Base-by-base conservation (phyloP, 1,140 invertebrate species). In the Ptiloglossa arizonensis region DNA sequence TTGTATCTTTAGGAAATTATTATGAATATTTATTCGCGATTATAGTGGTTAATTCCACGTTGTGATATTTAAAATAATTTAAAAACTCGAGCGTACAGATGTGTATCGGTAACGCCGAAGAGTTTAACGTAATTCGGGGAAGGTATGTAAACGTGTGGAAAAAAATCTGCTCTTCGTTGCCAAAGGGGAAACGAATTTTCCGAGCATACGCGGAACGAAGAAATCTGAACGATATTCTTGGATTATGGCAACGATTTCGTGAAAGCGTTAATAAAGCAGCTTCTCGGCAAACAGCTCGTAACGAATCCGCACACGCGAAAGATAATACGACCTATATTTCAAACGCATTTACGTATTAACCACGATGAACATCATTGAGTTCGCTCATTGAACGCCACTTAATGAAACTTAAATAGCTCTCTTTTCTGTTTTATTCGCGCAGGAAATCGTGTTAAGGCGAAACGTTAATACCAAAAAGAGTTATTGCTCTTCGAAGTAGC, bases 271-370 rank as follows among this genome's bases (percentile, higher is more conserved):
- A 76, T 44, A 70, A 57, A 59, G 19, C 17, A 32, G 22, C 8
- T 44, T 41, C 44, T 52, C 13, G 22, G 41, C 46, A 24, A 62
- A 59, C 15, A 70, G 19, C 69, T 32, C 52, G 22, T 54, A 70
- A 24, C 56, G 29, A 59, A 24, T 32, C 5, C 19, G 17, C 8
- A 44, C 56, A 70, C 24, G 24, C 22, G 41, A 38, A 27, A 62
- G n/a, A 62, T 44, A 9, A 70, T 52, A 41, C 19, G 66, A 60
- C 73, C 24, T 27, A 62, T 35, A 77, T 70, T 60, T 52, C 46
- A 8, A 69, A 29, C 17, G 22, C 11, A 6, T 27, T 57, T 32
- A 48, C 17, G 13, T 44, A 44, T 41, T 52, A 17, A 52, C 29
- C 68, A 15, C 46, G 38, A 15, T 11, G 29, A 19, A 9, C 24